A percentile compares a stretch with the other conserved stretches of the same genome.
Evolutionary conservation across 2,888 invertebrate species (phyloP).

Genomic region (Coenonympha arcania): DNA sequence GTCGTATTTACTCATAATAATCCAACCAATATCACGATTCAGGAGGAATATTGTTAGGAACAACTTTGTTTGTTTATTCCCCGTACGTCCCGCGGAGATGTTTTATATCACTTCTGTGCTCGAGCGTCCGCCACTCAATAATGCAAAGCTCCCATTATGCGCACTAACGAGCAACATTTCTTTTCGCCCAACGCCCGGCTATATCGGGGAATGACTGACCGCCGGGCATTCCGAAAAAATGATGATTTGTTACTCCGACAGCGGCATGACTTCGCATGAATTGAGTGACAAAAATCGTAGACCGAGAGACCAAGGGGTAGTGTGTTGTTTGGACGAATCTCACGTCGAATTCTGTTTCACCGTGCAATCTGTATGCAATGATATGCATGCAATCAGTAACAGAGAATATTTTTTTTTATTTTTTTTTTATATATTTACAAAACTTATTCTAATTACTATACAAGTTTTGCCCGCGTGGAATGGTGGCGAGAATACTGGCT

Average conservation of each 20-base stretch:
- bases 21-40: no score
- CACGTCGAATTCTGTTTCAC: background rate
- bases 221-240: slow-evolving; percentile 56
- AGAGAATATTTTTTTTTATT: no score
- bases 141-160: slow-evolving; percentile 60
- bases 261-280: slow-evolving; percentile 57
- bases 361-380: no score
- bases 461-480: no score
- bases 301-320: background rate
- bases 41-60: no score
- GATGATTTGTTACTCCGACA: slow-evolving; percentile 63
- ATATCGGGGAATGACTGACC: slow-evolving; percentile 48
- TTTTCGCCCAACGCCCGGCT: slow-evolving; percentile 43
- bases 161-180: slow-evolving; percentile 64
- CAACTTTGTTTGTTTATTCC: no score
- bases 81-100: slow-evolving; percentile 17
- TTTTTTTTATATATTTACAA: no score
- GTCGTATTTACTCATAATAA: no score
- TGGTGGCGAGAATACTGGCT: no score
- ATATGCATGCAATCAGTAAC: no score
- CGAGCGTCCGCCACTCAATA: slow-evolving; percentile 49
- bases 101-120: slow-evolving; percentile 34
- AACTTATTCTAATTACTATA: no score
- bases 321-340: background rate
- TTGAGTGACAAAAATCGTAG: slow-evolving; percentile 62